phyloP scores from a whole-genome alignment of 2,797 vertebrate genomes.

The Danio albolineatus region DNA sequence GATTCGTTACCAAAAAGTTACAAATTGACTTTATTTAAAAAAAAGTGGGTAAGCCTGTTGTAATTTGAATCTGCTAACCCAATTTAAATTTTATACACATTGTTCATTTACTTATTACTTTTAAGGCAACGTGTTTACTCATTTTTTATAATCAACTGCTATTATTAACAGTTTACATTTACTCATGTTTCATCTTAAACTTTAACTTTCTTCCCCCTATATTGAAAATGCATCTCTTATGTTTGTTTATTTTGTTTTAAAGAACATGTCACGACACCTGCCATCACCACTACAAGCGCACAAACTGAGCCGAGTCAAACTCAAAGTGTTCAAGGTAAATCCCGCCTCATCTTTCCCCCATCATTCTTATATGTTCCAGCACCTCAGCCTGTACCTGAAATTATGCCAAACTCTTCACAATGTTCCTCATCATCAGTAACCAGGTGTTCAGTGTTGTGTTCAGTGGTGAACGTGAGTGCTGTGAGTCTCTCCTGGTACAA shows the following conservation, averaged over 20 bases:
- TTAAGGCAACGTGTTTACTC: no score
- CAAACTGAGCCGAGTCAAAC: not conserved
- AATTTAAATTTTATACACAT: no score
- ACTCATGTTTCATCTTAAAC: not conserved
- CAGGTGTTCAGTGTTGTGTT: no score
- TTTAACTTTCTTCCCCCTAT: not conserved
- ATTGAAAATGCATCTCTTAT: not conserved
- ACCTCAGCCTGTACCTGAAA: not conserved
- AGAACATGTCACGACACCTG: not conserved
- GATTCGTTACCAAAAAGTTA: no score
- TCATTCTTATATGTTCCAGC: not conserved
- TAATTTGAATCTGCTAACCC: no score
- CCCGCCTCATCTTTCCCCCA: not conserved
- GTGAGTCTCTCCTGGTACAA: not conserved
- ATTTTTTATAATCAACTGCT: no score
- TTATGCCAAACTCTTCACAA: not conserved
- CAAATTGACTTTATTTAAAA: no score
- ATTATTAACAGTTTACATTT: no score
- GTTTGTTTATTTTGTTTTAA: not conserved
- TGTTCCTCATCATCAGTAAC: not conserved
- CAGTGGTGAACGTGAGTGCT: no score
- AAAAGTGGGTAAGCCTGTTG: no score
- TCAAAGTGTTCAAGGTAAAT: not conserved
- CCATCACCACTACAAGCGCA: not conserved
- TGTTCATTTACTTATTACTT: no score